Evolutionary conservation across 2,797 vertebrate species (phyloP).

Genomic region (Melanotaenia pygmaea): DNA sequence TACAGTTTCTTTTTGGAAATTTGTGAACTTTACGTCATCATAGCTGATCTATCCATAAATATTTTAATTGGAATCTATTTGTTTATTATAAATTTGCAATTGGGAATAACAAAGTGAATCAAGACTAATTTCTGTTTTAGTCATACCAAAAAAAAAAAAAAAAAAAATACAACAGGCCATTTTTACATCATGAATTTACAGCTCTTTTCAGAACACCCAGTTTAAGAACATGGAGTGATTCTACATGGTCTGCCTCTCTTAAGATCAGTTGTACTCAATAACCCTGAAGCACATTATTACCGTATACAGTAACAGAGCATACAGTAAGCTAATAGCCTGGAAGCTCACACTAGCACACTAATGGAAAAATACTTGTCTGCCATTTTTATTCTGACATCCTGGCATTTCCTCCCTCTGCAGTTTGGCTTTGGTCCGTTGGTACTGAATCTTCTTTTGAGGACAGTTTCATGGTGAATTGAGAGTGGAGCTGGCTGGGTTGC

Average conservation of each 20-base stretch:
- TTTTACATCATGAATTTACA: not conserved
- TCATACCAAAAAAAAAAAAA: not conserved
- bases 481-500: not conserved
- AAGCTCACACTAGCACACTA: not conserved
- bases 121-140: not conserved
- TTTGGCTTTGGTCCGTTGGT: not conserved
- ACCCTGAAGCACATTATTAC: not conserved
- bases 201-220: not conserved
- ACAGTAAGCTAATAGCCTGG: not conserved
- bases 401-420: not conserved
- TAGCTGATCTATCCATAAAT: not conserved
- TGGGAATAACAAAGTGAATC: not conserved
- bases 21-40: not conserved
- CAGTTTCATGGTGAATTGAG: not conserved
- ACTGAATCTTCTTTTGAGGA: not conserved
- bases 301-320: not conserved
- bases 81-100: not conserved
- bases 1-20: not conserved
- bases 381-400: not conserved
- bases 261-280: not conserved
- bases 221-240: not conserved
- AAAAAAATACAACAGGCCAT: no score
- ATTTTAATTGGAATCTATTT: not conserved
- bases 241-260: not conserved
- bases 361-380: not conserved